These are phyloP conservation scores for Peromyscus nudipes DNA, from an alignment of 2,797 vertebrate species.

Conservation along the genomic window DNA sequence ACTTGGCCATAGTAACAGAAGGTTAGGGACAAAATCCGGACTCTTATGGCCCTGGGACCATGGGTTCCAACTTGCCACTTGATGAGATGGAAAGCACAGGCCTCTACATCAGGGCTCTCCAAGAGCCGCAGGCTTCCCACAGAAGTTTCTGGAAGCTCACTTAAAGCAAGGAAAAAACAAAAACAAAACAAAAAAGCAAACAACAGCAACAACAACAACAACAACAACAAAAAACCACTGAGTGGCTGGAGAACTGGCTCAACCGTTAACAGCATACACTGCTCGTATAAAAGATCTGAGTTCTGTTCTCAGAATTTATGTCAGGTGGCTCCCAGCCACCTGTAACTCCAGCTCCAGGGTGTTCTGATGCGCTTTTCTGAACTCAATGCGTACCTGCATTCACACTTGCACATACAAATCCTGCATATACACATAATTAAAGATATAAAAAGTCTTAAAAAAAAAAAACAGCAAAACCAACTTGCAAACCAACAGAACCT, in stretches of 20 bases:
- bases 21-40: rapidly evolving
- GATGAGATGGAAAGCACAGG: not conserved
- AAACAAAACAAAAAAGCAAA: too few species aligned
- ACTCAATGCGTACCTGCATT: not conserved
- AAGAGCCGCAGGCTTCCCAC: not conserved
- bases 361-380: not conserved
- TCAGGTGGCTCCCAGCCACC: not conserved
- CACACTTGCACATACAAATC: not conserved
- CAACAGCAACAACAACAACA: not conserved
- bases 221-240: too few species aligned
- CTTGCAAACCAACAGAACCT: not conserved
- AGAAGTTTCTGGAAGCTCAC: not conserved
- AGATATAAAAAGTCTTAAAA: not conserved
- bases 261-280: not conserved
- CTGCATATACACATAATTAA: not conserved
- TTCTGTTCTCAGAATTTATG: not conserved
- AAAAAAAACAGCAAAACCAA: not conserved
- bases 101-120: rapidly evolving
- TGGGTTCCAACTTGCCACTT: rapidly evolving
- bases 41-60: not conserved
- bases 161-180: conserved; percentile 15
- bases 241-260: not conserved
- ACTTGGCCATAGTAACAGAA: rapidly evolving
- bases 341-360: not conserved
- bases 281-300: not conserved